A percentile compares a stretch with the other conserved stretches of the same genome.
These are phyloP conservation scores for Megathymus violae DNA, from an alignment of 1,140 invertebrate species.

Conservation along the genomic window DNA sequence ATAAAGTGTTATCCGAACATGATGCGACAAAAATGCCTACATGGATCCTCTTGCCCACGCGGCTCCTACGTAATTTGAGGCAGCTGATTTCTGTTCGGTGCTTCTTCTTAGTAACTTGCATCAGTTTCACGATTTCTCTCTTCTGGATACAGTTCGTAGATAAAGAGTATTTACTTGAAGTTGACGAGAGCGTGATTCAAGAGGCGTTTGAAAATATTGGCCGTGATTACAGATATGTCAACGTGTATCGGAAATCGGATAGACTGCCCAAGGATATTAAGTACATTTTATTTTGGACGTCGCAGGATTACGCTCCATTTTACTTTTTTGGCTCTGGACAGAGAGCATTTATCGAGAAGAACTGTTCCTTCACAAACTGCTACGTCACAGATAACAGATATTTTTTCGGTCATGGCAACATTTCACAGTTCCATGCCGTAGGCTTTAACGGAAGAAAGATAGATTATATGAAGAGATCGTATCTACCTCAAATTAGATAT, in stretches of 20 bases:
- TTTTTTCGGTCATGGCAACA: slow-evolving; percentile 54
- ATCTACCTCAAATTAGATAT: slow-evolving; percentile 65
- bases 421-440: slow-evolving; percentile 74
- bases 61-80: slow-evolving; percentile 39
- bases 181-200: slow-evolving; percentile 47
- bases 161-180: slow-evolving; percentile 19
- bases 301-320: slow-evolving; percentile 54
- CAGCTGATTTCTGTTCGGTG: slow-evolving; percentile 47
- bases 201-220: slow-evolving; percentile 62
- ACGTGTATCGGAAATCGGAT: slow-evolving; percentile 55
- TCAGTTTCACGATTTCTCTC: slow-evolving; percentile 53
- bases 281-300: slow-evolving; percentile 65
- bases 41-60: slow-evolving; percentile 30
- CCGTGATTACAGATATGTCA: slow-evolving; percentile 55
- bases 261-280: slow-evolving; percentile 54
- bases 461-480: slow-evolving; percentile 18
- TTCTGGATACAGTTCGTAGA: slow-evolving; percentile 52
- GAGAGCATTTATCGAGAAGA: slow-evolving; percentile 59
- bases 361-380: slow-evolving; percentile 67
- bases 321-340: slow-evolving; percentile 55
- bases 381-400: slow-evolving; percentile 61
- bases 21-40: slow-evolving; percentile 48
- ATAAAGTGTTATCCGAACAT: slow-evolving; percentile 40
- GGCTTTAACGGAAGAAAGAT: slow-evolving; percentile 75
- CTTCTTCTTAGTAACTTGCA: slow-evolving; percentile 48